Evolutionary conservation across 2,113 vertebrate genomes (phyloP).

Genomic region (Capreolus pygargus): DNA sequence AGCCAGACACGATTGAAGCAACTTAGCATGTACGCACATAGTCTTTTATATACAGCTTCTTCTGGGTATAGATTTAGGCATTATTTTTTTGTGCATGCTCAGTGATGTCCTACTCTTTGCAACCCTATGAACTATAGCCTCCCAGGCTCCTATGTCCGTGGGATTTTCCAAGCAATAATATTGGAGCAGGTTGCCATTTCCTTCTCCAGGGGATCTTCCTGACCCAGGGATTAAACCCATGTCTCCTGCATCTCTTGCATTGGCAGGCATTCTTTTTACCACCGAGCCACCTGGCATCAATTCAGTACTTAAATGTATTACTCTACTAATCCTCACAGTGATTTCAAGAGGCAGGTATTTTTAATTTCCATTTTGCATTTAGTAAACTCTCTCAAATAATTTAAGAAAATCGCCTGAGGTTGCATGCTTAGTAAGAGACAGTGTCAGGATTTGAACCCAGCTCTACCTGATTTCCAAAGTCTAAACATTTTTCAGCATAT

Average conservation of each 20-base stretch:
- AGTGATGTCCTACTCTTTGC: not conserved
- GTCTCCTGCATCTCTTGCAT: rapidly evolving
- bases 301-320: not conserved
- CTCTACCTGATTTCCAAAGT: not conserved
- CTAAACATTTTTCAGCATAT: not conserved
- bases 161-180: not conserved
- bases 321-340: not conserved
- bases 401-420: not conserved
- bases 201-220: not conserved
- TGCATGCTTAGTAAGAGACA: not conserved
- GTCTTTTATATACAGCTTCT: not conserved
- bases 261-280: not conserved
- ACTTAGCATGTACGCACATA: not conserved
- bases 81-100: not conserved
- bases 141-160: not conserved
- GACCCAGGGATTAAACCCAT: not conserved
- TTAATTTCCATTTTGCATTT: not conserved
- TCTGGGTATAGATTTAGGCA: not conserved
- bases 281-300: not conserved
- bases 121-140: not conserved
- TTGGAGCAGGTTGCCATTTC: not conserved
- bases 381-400: not conserved
- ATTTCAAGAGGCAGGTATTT: not conserved
- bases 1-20: not conserved
- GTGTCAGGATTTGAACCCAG: not conserved